Percentiles rank a stretch among this genome's conserved stretches.
phyloP scores from a whole-genome alignment of 2,888 invertebrate genomes.

The Yponomeuta sedellus region DNA sequence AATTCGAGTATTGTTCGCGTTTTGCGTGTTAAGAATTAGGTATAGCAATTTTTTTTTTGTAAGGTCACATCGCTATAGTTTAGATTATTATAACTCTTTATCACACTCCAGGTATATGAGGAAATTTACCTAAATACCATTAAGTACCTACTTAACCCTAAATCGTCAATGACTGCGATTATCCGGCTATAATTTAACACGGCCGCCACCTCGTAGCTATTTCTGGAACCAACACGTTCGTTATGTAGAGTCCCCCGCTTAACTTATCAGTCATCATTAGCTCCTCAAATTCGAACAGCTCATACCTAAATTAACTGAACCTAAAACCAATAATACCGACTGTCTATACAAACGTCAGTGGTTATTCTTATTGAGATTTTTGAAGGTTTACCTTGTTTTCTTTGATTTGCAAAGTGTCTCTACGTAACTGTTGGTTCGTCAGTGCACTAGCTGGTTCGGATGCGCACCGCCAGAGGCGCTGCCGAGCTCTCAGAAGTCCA shows the following conservation, averaged over 20 bases:
- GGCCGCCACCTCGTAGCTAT: background rate
- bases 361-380: too few species aligned
- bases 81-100: too few species aligned
- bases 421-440: background rate
- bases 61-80: too few species aligned
- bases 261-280: background rate
- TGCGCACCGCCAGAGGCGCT: conserved; percentile 4
- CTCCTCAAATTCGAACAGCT: background rate
- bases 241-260: background rate
- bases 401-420: background rate
- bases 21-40: too few species aligned
- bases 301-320: too few species aligned
- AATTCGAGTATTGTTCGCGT: too few species aligned
- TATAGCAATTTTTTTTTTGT: too few species aligned
- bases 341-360: too few species aligned
- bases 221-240: background rate
- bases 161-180: background rate
- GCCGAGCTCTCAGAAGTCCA: conserved; percentile 5
- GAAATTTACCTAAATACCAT: too few species aligned
- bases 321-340: too few species aligned
- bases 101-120: too few species aligned
- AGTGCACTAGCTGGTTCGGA: background rate
- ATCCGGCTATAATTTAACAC: background rate
- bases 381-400: background rate
- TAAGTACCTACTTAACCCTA: background rate